Percentiles rank a stretch among this genome's conserved stretches.
phyloP scores from a whole-genome alignment of 2,113 vertebrate species.

The Raja brachyura region DNA sequence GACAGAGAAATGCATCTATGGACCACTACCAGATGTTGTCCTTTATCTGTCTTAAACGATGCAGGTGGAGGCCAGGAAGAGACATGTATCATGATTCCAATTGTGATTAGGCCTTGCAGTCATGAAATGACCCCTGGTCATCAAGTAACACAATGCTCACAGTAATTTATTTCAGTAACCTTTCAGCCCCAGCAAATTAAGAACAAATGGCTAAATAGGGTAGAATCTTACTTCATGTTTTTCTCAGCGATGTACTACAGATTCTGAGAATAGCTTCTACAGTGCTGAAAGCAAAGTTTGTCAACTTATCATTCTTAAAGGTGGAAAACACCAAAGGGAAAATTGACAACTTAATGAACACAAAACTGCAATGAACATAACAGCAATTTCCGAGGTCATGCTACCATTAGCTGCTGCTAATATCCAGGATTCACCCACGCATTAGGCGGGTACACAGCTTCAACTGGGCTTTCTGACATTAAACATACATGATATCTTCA shows the following conservation, averaged over 20 bases:
- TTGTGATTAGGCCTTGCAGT: background rate
- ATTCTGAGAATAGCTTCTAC: background rate
- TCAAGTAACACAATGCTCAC: background rate
- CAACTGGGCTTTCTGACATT: background rate
- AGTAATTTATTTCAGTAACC: constrained; percentile 5
- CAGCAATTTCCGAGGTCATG: background rate
- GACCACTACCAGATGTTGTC: background rate
- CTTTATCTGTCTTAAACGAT: background rate
- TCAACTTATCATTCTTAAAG: too few species aligned
- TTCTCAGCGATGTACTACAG: too few species aligned
- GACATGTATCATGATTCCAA: background rate
- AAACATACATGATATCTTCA: background rate
- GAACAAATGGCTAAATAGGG: background rate
- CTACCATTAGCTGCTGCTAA: background rate
- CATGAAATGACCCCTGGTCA: background rate
- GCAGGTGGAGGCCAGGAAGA: background rate
- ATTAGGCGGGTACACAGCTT: background rate
- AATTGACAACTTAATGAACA: background rate
- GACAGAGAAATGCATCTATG: background rate
- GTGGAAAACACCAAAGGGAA: background rate
- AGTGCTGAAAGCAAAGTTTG: too few species aligned
- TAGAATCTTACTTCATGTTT: background rate
- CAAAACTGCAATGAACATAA: background rate
- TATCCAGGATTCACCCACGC: background rate
- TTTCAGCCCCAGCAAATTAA: background rate